A percentile compares a stretch with the other conserved stretches of the same genome.
Conservation (phyloP, 2,113 vertebrate genomes). For the Oceanites oceanicus region DNA sequence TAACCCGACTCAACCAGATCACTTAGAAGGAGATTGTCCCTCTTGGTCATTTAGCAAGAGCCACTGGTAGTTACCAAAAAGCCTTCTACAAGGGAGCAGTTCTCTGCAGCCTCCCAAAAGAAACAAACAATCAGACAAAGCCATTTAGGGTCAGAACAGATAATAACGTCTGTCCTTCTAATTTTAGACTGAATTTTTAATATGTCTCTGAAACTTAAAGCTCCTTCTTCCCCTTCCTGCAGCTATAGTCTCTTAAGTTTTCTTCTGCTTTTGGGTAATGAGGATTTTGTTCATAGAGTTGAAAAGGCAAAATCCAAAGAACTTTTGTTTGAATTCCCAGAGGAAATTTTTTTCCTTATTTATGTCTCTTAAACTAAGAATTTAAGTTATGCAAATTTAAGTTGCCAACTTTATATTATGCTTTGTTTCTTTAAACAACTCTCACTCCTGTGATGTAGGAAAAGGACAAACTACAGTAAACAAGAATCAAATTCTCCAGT, state of each 20-base stretch:
- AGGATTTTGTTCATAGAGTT: not conserved
- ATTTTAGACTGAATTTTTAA: slow-evolving; percentile 7
- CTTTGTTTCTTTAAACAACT: not conserved
- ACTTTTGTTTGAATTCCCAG: not conserved
- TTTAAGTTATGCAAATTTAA: slow-evolving; percentile 13
- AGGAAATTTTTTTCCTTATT: not conserved
- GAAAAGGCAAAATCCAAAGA: slow-evolving; percentile 8
- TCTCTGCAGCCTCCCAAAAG: not conserved
- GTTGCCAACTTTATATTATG: not conserved
- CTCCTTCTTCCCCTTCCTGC: not conserved
- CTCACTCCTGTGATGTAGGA: not conserved
- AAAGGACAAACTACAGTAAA: not conserved
- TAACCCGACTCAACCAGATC: not conserved
- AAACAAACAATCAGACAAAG: not conserved
- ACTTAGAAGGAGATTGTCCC: not conserved
- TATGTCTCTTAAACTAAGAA: not conserved
- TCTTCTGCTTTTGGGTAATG: not conserved
- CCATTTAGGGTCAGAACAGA: not conserved
- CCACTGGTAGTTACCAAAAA: not conserved
- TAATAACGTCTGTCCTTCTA: not conserved
- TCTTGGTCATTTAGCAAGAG: not conserved
- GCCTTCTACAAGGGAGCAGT: not conserved
- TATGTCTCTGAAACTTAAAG: not conserved
- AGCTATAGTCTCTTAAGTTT: not conserved
- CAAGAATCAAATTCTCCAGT: not conserved